A percentile compares a stretch with the other conserved stretches of the same genome.
These are phyloP conservation scores for Cheilosia grossa DNA, from an alignment of 2,888 invertebrate genomes.

Conservation along the genomic window DNA sequence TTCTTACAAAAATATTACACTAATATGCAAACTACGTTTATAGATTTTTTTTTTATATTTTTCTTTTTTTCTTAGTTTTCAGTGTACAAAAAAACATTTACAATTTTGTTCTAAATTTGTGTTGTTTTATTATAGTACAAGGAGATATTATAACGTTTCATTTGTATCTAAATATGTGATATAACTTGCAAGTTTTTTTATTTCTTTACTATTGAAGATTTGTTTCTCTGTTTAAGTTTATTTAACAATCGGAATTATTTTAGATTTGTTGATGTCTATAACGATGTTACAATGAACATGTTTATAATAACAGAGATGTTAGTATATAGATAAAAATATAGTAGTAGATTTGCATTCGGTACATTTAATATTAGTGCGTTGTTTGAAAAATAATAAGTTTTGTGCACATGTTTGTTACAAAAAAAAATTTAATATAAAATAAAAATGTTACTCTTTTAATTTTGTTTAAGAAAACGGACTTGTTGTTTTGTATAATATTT, in stretches of 20 bases:
- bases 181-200: slow-evolving; percentile 10
- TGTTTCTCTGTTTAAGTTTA: slow-evolving; percentile 34
- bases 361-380: slow-evolving; percentile 37
- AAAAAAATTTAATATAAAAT: slow-evolving; percentile 1
- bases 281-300: slow-evolving; percentile 31
- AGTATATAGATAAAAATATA: slow-evolving; percentile 59
- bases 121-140: slow-evolving; percentile 50
- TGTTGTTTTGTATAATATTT: slow-evolving; percentile 24
- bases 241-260: slow-evolving; percentile 32
- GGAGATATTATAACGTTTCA: slow-evolving; percentile 48
- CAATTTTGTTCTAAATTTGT: slow-evolving; percentile 34
- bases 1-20: slow-evolving; percentile 68
- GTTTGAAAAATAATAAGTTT: slow-evolving; percentile 30
- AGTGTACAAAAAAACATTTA: slow-evolving; percentile 70
- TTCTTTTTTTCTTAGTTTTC: slow-evolving; percentile 50
- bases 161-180: slow-evolving; percentile 31
- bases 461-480: slow-evolving; percentile 37
- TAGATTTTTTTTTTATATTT: slow-evolving; percentile 23
- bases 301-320: slow-evolving; percentile 57
- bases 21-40: slow-evolving; percentile 67
- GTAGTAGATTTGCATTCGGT: slow-evolving; percentile 28
- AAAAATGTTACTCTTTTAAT: slow-evolving; percentile 13
- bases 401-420: slow-evolving; percentile 31
- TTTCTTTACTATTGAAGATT: slow-evolving; percentile 19
- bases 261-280: slow-evolving; percentile 23